Evolutionary conservation across 1,140 invertebrate species (phyloP), one percentile per base, ranked within the genome.

Genomic region (Panulirus ornatus): DNA sequence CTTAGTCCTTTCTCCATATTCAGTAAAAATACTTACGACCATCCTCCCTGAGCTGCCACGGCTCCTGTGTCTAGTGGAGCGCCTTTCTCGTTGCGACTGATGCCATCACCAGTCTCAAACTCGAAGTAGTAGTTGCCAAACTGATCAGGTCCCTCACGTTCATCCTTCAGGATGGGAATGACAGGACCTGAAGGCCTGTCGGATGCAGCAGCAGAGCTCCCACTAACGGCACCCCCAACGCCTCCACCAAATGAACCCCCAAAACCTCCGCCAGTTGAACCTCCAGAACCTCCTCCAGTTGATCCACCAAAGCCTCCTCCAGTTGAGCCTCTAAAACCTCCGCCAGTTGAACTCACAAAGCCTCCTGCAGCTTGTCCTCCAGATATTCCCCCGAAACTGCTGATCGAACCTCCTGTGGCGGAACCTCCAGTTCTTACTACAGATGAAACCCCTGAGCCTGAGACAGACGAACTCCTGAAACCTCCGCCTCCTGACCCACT

Each of bases 1-100:
- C n/a, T n/a, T n/a, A n/a, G n/a, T n/a, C n/a, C n/a, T n/a, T n/a
- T n/a, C n/a, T n/a, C n/a, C n/a, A n/a, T n/a, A n/a, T n/a, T n/a
- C n/a, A n/a, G n/a, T n/a, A n/a, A n/a, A 30, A 30, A 27, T 79
- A 88, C 85, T 88, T 27, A 88, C 85, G 85, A 79, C 85, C 85
- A 88, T 54, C 85, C 75, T 66, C 85, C 85, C 22, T 42, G 54
- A 3, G 73, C 47, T 38, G 63, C 85, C 54, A 88, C 85, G 75
- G 85, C 85, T 36, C 85, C 85, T 9, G 54, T 34, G 1, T 76
- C 85, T n/a, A 70, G 75, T 1, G 84, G 85, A 58, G 54, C 16
- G 22, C 85, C 85, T 36, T 79, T 47, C 30, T 88, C 85, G 38
- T 81, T 22, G 14, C 85, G 75, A 34, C 36, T 76, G 76, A 88